These are phyloP conservation scores for Grus americana DNA, from an alignment of 2,113 vertebrate genomes.

Conservation along the genomic window DNA sequence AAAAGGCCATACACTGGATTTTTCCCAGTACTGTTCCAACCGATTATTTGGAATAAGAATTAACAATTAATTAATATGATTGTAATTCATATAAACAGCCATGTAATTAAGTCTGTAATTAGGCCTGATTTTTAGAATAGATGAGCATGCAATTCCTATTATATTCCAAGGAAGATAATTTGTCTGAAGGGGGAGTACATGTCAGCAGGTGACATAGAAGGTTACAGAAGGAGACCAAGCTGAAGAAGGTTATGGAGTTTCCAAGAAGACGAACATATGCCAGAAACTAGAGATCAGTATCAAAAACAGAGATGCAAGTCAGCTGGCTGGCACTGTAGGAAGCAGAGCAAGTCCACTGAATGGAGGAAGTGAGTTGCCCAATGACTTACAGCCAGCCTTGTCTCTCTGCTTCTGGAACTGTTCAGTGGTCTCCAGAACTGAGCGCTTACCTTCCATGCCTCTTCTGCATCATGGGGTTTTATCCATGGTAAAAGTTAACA, in stretches of 20 bases:
- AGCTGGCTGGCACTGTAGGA: not conserved
- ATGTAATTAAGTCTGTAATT: not conserved
- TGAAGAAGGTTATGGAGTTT: not conserved
- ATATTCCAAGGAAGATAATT: not conserved
- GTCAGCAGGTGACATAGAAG: not conserved
- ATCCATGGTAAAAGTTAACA: not conserved
- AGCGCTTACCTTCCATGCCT: not conserved
- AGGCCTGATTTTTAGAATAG: not conserved
- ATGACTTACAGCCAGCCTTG: not conserved
- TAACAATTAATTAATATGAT: not conserved
- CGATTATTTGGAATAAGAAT: not conserved
- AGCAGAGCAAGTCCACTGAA: not conserved
- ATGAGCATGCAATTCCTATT: not conserved
- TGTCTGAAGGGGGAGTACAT: not conserved
- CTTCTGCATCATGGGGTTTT: not conserved
- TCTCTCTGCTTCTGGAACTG: not conserved
- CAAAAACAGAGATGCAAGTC: not conserved
- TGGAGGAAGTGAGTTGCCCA: not conserved
- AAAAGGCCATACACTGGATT: not conserved
- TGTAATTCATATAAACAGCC: not conserved
- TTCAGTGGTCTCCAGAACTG: not conserved
- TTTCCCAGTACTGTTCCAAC: not conserved
- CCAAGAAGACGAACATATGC: not conserved
- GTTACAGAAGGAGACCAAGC: not conserved
- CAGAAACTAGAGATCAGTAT: not conserved